Conservation (phyloP, 2,113 vertebrate genomes). For the Campylomormyrus tamandua region DNA sequence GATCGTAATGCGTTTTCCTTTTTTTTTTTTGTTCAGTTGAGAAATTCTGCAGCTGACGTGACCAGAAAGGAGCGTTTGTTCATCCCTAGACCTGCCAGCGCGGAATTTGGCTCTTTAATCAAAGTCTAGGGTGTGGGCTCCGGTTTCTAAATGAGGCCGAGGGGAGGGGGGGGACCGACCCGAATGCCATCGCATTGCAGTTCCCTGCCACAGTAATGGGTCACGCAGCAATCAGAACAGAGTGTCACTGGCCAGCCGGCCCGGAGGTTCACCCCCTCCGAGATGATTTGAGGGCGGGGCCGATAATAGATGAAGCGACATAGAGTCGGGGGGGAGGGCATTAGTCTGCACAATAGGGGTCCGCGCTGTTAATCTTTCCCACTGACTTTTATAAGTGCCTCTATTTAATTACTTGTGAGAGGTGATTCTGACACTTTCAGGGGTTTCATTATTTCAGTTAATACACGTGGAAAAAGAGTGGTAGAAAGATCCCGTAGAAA, state of each 20-base stretch:
- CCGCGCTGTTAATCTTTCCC: constrained; percentile 22
- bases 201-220: neutral
- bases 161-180: neutral
- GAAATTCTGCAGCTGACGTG: neutral
- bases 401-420: constrained; percentile 28
- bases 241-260: neutral
- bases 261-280: neutral
- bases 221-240: neutral
- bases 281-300: neutral
- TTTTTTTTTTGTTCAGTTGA: neutral
- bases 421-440: constrained; percentile 23
- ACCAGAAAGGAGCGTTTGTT: neutral
- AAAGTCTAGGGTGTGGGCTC: neutral
- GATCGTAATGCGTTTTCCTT: neutral
- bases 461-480: constrained; percentile 8
- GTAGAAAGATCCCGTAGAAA: constrained; percentile 10
- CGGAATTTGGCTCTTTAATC: neutral
- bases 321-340: neutral
- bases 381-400: constrained; percentile 19
- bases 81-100: neutral
- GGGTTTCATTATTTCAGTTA: constrained; percentile 25
- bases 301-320: constrained; percentile 8
- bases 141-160: neutral
- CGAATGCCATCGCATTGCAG: neutral
- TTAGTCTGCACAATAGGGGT: constrained; percentile 4